A percentile compares a stretch with the other conserved stretches of the same genome.
Conservation (phyloP, 2,888 invertebrate species). For the Megaustenia siamemsis region DNA sequence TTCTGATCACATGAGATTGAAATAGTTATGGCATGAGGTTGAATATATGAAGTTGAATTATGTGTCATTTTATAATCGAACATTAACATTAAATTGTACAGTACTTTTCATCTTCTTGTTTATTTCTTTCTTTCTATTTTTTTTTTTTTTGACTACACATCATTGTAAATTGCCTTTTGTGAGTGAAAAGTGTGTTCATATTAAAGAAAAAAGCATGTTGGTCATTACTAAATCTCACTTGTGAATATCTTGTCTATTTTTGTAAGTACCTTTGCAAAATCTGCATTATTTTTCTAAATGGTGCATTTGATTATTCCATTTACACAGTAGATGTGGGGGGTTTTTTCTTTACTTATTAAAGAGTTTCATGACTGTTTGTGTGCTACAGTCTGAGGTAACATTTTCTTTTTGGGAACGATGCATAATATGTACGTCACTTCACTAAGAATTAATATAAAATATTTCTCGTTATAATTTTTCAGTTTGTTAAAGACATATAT, state of each 20-base stretch:
- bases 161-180: too few relatives aligned
- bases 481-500: background rate
- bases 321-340: background rate
- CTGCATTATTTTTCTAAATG: conserved; percentile 26
- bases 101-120: too few relatives aligned
- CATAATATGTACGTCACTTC: background rate
- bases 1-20: too few relatives aligned
- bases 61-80: too few relatives aligned
- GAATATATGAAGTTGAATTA: too few relatives aligned
- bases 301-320: conserved; percentile 24
- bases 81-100: too few relatives aligned
- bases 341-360: background rate
- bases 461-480: background rate
- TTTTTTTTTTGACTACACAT: too few relatives aligned
- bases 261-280: conserved; percentile 21
- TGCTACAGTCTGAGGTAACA: background rate
- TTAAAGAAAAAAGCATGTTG: background rate
- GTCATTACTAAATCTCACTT: conserved; percentile 31
- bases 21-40: too few relatives aligned
- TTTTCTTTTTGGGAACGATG: background rate
- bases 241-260: conserved; percentile 36
- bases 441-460: background rate
- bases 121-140: too few relatives aligned
- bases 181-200: background rate
- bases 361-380: background rate